Base-by-base conservation (phyloP, 2,113 vertebrate genomes). In the Upupa epops region DNA sequence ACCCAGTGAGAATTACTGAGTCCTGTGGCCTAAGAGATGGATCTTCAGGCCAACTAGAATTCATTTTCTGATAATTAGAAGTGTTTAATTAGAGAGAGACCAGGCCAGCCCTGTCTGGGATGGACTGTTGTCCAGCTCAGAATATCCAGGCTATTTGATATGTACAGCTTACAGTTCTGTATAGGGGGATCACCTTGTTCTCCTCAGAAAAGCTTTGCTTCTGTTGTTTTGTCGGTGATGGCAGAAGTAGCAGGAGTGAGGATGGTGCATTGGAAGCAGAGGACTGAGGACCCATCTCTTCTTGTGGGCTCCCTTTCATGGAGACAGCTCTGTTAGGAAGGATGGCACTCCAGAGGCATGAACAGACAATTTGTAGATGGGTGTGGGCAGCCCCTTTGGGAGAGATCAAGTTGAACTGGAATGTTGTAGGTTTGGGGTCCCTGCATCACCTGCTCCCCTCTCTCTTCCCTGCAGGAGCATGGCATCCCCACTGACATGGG, bases 401-500 rank as follows among this genome's bases (percentile, higher is more conserved):
- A 77, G 31, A 40, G 29, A 6, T 31, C 70, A 18, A n/a, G 22
- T 75, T 85, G 48, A 69, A 28, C 32, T 29, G 56, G 45, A 29
- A 46, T 0, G 1, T 64, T n/a, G 34, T 34, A 31, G 3, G 82
- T 88, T n/a, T 65, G 54, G 16, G 26, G 11, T 54, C 25, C 80
- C 21, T 12, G 6, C 6, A 21, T 78, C 60, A 88, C 34, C 34
- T 10, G 3, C 29, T 64, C 11, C 51, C 10, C 3, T 7, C 31
- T 91, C 32, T 28, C 17, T 54, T 87, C 66, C 49, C 78, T 68
- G 51, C 92, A 99, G 99, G 99, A 99, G 74, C 99, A 99, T 2
- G 98, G 98, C 72, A 99, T 99, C 88, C 99, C 99, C 86, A 99
- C 98, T 6, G 98, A 99, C 96, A 99, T 99, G 99, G 99, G 99